A percentile compares a stretch with the other conserved stretches of the same genome.
phyloP scores from a whole-genome alignment of 2,888 invertebrate genomes.

The Panzeria rudis region DNA sequence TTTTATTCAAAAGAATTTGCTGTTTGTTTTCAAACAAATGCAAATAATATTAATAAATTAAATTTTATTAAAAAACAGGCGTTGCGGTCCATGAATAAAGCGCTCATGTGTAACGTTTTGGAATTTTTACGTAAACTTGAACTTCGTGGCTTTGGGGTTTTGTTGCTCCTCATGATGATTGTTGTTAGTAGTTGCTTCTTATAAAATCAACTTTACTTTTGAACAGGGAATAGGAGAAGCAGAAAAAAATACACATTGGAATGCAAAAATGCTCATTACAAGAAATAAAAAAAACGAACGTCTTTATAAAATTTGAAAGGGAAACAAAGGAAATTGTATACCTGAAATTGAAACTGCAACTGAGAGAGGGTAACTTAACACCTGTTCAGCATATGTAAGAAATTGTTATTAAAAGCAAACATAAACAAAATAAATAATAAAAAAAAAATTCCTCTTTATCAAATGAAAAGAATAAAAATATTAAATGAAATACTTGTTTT shows the following conservation, averaged over 20 bases:
- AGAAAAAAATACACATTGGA: conserved; percentile 59
- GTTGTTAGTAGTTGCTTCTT: neutral
- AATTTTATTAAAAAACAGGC: conserved; percentile 27
- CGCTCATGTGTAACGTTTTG: conserved; percentile 67
- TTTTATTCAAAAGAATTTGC: conserved; percentile 18
- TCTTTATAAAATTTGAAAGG: conserved; percentile 59
- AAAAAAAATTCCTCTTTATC: conserved; percentile 11
- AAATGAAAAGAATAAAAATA: conserved; percentile 23
- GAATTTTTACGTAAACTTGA: conserved; percentile 72
- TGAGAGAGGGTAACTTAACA: conserved; percentile 63
- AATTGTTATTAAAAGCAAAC: conserved; percentile 41
- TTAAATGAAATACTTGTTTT: neutral
- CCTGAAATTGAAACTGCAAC: conserved; percentile 56
- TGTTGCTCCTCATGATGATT: conserved; percentile 17
- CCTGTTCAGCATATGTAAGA: conserved; percentile 66
- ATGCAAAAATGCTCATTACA: conserved; percentile 57
- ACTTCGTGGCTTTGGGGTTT: conserved; percentile 70
- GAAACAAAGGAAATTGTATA: conserved; percentile 71
- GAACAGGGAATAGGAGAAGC: conserved; percentile 33
- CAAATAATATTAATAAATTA: conserved; percentile 29
- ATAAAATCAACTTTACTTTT: conserved; percentile 7
- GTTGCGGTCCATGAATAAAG: conserved; percentile 67
- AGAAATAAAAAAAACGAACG: conserved; percentile 6
- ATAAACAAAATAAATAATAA: conserved; percentile 38
- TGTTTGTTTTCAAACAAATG: conserved; percentile 17